Conservation (phyloP, 2,113 vertebrate genomes). For the Pseudolaguvia tuberculata region DNA sequence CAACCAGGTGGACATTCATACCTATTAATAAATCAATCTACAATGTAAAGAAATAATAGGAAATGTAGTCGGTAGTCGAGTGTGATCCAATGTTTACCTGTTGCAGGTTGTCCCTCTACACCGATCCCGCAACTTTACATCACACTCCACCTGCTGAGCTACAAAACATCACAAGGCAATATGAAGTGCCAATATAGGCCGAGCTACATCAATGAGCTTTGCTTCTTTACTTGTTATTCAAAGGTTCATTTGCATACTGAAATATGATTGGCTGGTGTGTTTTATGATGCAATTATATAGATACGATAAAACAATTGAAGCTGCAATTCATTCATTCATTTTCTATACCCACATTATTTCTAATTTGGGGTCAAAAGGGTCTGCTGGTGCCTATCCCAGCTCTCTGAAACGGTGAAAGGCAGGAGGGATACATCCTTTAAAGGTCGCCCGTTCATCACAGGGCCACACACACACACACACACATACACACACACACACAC, state of each 20-base stretch:
- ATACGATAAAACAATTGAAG: too few species aligned
- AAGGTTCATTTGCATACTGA: neutral
- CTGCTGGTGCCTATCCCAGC: too few species aligned
- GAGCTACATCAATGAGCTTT: neutral
- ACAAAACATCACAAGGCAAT: constrained; percentile 39
- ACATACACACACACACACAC: too few species aligned
- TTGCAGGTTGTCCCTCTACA: constrained; percentile 98
- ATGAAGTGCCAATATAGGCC: neutral
- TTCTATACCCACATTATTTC: too few species aligned
- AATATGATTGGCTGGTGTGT: neutral
- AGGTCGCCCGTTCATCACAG: too few species aligned
- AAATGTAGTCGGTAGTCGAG: neutral
- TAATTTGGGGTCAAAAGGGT: too few species aligned
- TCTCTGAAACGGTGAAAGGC: too few species aligned
- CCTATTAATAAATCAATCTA: constrained; percentile 61
- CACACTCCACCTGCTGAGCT: constrained; percentile 94
- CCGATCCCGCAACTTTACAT: constrained; percentile 86
- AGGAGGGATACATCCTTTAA: too few species aligned
- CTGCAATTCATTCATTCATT: too few species aligned
- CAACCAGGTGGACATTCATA: constrained; percentile 96
- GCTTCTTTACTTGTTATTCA: neutral
- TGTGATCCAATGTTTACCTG: constrained; percentile 67
- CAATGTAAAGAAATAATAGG: neutral
- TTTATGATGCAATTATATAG: neutral
- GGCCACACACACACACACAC: too few species aligned